Conservation (phyloP, 1,140 invertebrate genomes). For the Drosophila teissieri region DNA sequence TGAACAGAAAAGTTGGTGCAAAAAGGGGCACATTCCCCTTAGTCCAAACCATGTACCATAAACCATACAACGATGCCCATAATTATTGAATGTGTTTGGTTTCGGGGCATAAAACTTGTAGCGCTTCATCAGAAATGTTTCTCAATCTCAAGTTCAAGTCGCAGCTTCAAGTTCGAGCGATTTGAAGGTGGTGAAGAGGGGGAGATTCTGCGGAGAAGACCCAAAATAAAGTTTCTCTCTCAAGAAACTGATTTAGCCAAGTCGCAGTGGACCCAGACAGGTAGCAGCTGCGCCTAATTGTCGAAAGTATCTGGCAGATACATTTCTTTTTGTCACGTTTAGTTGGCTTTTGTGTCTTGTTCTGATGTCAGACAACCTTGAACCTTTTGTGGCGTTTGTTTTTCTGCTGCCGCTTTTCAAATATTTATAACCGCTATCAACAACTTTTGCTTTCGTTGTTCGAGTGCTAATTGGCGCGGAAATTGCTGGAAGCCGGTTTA, state of each 20-base stretch:
- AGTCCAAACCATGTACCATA: constrained; percentile 1
- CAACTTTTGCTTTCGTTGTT: constrained; percentile 77
- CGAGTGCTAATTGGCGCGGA: constrained; percentile 74
- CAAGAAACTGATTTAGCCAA: constrained; percentile 6
- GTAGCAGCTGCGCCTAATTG: constrained; percentile 77
- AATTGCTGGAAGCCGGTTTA: constrained; percentile 61
- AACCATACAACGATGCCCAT: constrained; percentile 44
- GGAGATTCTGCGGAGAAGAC: constrained; percentile 10
- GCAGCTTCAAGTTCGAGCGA: constrained; percentile 49
- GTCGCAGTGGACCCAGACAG: constrained; percentile 43
- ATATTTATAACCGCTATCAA: constrained; percentile 69
- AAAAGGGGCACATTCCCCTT: neutral
- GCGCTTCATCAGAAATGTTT: constrained; percentile 50
- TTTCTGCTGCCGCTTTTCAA: constrained; percentile 38
- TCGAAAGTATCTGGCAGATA: constrained; percentile 76
- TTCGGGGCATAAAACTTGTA: constrained; percentile 65
- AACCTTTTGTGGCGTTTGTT: constrained; percentile 61
- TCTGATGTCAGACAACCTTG: constrained; percentile 80
- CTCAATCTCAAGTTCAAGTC: constrained; percentile 52
- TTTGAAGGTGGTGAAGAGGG: constrained; percentile 14
- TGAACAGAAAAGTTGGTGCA: constrained; percentile 31
- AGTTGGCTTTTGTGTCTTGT: constrained; percentile 30
- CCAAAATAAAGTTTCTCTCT: constrained; percentile 45
- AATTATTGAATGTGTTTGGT: constrained; percentile 54
- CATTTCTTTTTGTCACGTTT: constrained; percentile 81